Conservation (phyloP, 2,888 invertebrate genomes). For the Pelosia muscerda region DNA sequence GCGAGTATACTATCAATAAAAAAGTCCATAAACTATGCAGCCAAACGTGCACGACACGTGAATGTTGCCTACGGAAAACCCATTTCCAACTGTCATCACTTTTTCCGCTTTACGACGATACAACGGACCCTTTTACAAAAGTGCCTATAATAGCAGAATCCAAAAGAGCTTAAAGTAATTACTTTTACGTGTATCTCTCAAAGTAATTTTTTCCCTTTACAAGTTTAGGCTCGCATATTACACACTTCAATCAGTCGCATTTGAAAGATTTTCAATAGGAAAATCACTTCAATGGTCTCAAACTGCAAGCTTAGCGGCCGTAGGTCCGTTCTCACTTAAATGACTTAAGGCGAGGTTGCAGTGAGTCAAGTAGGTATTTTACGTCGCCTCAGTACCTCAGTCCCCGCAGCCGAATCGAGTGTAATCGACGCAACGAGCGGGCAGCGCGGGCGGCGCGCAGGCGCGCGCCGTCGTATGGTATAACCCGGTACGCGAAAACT, state of each 20-base stretch:
- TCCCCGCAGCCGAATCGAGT: no score
- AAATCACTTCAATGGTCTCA: background rate
- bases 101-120: constrained; percentile 25
- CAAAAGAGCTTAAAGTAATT: constrained; percentile 44
- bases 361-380: no score
- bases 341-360: no score
- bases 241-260: background rate
- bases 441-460: no score
- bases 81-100: constrained; percentile 13
- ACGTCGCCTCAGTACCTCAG: no score
- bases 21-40: constrained; percentile 10
- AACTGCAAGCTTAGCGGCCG: no score
- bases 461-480: no score
- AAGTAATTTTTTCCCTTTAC: constrained; percentile 26
- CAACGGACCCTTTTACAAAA: constrained; percentile 25
- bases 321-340: no score
- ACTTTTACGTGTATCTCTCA: constrained; percentile 34
- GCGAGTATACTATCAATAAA: background rate
- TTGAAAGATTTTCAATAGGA: background rate
- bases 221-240: constrained; percentile 16
- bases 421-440: no score
- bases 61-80: constrained; percentile 7
- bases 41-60: constrained; percentile 7
- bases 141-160: constrained; percentile 32
- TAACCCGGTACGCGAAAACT: no score